These are phyloP conservation scores for Barbus barbus DNA, from an alignment of 2,113 vertebrate genomes.

Conservation along the genomic window DNA sequence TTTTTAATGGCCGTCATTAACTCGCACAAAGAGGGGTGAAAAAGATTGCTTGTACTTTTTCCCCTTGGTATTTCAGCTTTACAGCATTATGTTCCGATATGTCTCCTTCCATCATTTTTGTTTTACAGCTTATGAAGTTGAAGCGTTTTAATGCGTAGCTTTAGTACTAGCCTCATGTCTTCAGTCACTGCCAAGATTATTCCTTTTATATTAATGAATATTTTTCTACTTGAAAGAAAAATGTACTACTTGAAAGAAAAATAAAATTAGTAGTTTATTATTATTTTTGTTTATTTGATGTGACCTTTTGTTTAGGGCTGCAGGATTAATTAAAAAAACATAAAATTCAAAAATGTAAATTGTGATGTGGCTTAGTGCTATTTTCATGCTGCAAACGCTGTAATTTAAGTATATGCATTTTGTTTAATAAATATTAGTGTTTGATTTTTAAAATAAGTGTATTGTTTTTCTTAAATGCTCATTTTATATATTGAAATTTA, in stretches of 20 bases:
- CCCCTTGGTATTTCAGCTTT: slow-evolving; percentile 81
- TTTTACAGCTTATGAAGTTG: slow-evolving; percentile 69
- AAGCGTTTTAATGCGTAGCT: slow-evolving; percentile 66
- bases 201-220: slow-evolving; percentile 67
- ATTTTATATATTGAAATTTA: too few species aligned
- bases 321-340: neutral
- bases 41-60: slow-evolving; percentile 76
- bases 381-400: neutral
- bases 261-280: neutral
- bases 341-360: too few species aligned
- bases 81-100: slow-evolving; percentile 78
- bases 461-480: neutral
- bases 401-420: neutral
- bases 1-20: slow-evolving; percentile 83
- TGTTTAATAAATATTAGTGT: neutral
- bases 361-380: neutral
- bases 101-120: slow-evolving; percentile 75
- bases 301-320: too few species aligned
- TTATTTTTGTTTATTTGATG: slow-evolving; percentile 5
- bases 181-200: slow-evolving; percentile 65
- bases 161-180: slow-evolving; percentile 61
- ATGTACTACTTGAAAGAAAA: neutral
- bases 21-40: slow-evolving; percentile 67
- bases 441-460: neutral
- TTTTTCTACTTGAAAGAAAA: neutral